These are phyloP conservation scores for Isoperla grammatica DNA, from an alignment of 2,888 invertebrate species.

Conservation along the genomic window DNA sequence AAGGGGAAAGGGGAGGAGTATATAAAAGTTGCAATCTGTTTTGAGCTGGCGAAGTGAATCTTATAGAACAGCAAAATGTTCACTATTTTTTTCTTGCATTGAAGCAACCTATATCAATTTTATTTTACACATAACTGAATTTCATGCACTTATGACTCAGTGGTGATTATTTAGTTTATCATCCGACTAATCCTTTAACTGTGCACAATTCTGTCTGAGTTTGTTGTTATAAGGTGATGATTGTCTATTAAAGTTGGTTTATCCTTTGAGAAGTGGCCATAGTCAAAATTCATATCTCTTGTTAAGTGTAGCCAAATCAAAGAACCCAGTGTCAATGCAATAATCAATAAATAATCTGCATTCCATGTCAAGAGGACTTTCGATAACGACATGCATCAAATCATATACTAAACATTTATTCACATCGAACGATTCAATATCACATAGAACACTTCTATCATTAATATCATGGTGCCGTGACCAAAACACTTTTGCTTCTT, in stretches of 20 bases:
- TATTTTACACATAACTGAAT: no score
- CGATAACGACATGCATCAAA: constrained; percentile 5
- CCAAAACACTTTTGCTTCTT: constrained; percentile 4
- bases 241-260: constrained; percentile 31
- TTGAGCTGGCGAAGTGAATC: no score
- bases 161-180: no score
- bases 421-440: neutral
- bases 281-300: constrained; percentile 30
- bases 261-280: constrained; percentile 31
- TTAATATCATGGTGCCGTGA: neutral
- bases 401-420: constrained; percentile 5
- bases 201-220: constrained; percentile 33
- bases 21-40: no score
- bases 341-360: constrained; percentile 24
- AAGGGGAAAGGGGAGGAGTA: no score
- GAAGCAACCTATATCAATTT: no score
- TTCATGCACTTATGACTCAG: no score
- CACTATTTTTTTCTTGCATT: no score
- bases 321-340: constrained; percentile 16
- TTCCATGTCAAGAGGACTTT: constrained; percentile 1
- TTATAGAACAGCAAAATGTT: no score
- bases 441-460: neutral
- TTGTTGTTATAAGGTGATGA: constrained; percentile 23
- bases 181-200: no score
- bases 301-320: constrained; percentile 33